phyloP scores from a whole-genome alignment of 1,140 invertebrate species.

The Chironomus striatipennis region DNA sequence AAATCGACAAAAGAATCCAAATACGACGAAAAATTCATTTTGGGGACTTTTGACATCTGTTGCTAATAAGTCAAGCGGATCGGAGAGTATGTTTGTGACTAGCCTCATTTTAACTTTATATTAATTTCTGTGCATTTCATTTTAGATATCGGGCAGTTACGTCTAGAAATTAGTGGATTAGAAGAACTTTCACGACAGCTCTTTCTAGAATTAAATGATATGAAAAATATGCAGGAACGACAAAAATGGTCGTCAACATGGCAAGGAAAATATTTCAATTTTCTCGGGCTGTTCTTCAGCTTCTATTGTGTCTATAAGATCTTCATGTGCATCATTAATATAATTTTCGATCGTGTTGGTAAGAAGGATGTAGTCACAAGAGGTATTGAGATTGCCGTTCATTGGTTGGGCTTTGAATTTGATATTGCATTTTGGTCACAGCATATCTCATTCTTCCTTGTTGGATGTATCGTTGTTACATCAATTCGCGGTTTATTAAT shows the following conservation, averaged over 20 bases:
- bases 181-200: constrained; percentile 91
- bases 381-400: constrained; percentile 93
- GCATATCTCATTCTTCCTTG: constrained; percentile 93
- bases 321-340: constrained; percentile 97
- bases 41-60: constrained; percentile 57
- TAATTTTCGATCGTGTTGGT: constrained; percentile 97
- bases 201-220: constrained; percentile 92
- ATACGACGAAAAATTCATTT: constrained; percentile 44
- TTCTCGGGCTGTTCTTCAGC: constrained; percentile 97
- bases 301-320: constrained; percentile 99
- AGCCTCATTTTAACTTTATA: not conserved
- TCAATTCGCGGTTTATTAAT: constrained; percentile 93
- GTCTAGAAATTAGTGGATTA: constrained; percentile 75
- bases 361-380: constrained; percentile 97
- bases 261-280: constrained; percentile 98
- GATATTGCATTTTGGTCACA: constrained; percentile 99
- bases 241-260: constrained; percentile 94
- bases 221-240: constrained; percentile 85
- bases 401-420: constrained; percentile 94
- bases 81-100: constrained; percentile 45
- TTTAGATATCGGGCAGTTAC: constrained; percentile 71
- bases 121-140: constrained; percentile 25
- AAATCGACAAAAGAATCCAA: constrained; percentile 38
- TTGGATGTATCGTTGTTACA: constrained; percentile 97
- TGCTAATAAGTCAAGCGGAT: constrained; percentile 43